phyloP scores from a whole-genome alignment of 2,113 vertebrate species.

The Megaceryle torquata region DNA sequence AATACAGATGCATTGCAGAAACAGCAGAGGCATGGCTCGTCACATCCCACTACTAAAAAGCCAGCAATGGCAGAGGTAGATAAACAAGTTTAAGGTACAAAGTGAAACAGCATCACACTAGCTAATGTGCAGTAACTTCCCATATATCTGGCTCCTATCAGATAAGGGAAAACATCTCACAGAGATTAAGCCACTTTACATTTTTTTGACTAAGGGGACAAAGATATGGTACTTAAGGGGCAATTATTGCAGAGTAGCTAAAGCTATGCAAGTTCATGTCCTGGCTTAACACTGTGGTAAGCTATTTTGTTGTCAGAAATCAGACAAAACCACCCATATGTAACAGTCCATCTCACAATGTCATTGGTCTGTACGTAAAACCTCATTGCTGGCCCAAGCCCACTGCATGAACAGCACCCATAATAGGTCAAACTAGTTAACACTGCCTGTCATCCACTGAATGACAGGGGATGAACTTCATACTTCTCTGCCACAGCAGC shows the following conservation, averaged over 20 bases:
- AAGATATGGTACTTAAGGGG: background rate
- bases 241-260: background rate
- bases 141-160: background rate
- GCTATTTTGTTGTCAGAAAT: background rate
- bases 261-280: background rate
- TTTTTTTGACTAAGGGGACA: background rate
- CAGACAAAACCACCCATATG: background rate
- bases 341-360: background rate
- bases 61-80: background rate
- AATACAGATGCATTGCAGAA: background rate
- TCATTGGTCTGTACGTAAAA: background rate
- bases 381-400: background rate
- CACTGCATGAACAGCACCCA: background rate
- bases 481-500: background rate
- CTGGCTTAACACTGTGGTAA: background rate
- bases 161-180: background rate
- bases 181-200: background rate
- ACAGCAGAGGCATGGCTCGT: background rate
- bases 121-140: background rate
- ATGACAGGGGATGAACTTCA: background rate
- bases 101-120: background rate
- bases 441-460: background rate
- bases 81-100: background rate
- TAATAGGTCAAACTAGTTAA: background rate
- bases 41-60: background rate